Conservation (phyloP, 2,113 vertebrate genomes). For the Calypte anna region DNA sequence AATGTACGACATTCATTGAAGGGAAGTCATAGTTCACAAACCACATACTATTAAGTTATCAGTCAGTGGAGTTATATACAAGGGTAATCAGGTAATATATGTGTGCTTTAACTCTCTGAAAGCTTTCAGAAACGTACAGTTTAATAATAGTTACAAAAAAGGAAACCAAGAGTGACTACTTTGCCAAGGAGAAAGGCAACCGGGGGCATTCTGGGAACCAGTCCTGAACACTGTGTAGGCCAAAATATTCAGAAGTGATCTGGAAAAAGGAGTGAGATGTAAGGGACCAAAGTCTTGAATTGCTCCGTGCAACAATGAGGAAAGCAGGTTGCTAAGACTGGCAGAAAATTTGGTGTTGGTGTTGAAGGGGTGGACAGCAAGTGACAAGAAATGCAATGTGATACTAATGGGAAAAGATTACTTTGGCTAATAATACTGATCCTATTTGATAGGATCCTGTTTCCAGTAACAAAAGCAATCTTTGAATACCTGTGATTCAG, state of each 20-base stretch:
- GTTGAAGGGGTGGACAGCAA: neutral
- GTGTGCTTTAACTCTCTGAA: neutral
- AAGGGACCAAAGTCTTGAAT: neutral
- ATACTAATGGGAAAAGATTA: neutral
- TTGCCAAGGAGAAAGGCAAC: neutral
- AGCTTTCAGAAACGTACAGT: neutral
- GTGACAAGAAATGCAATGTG: neutral
- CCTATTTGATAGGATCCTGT: neutral
- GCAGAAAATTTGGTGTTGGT: neutral
- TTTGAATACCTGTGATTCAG: neutral
- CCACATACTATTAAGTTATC: neutral
- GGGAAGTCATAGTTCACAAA: neutral
- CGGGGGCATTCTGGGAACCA: neutral
- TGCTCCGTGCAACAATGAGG: neutral
- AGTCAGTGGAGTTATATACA: neutral
- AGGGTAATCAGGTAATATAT: rapidly evolving
- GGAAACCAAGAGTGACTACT: neutral
- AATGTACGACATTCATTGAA: neutral
- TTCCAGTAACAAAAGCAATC: neutral
- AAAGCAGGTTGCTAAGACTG: neutral
- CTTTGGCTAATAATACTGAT: neutral
- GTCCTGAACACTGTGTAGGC: neutral
- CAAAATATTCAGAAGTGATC: neutral
- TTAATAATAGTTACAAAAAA: neutral
- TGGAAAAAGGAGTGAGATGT: neutral